phyloP scores from a whole-genome alignment of 2,113 vertebrate species.

The Calcarius ornatus region DNA sequence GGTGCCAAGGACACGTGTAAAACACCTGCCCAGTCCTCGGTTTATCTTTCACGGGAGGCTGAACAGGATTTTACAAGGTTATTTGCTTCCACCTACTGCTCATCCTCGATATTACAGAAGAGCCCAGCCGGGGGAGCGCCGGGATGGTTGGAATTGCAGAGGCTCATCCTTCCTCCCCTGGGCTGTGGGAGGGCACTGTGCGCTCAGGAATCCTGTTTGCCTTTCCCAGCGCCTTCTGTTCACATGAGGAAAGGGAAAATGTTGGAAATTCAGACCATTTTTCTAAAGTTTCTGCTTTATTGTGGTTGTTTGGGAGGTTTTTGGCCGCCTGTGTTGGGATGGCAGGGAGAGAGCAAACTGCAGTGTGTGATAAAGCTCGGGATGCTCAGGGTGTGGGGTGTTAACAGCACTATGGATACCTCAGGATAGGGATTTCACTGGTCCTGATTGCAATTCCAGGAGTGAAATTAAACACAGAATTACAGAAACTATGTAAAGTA shows the following conservation, averaged over 20 bases:
- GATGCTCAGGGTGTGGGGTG: no score
- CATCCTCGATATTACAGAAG: background rate
- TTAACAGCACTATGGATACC: background rate
- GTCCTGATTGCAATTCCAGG: background rate
- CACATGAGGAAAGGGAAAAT: fast-evolving
- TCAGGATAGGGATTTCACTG: background rate
- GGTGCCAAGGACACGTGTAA: background rate
- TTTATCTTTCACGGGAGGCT: background rate
- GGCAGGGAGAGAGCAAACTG: background rate
- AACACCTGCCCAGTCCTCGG: background rate
- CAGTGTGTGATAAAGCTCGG: no score
- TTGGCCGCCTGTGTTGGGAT: background rate
- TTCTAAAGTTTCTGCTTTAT: background rate
- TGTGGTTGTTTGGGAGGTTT: fast-evolving
- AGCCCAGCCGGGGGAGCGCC: fast-evolving
- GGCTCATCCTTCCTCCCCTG: background rate
- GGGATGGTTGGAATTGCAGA: background rate
- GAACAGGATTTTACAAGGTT: slow-evolving; percentile 15
- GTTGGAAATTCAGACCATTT: background rate
- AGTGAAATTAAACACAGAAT: background rate
- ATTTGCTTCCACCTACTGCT: slow-evolving; percentile 75
- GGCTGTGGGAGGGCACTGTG: fast-evolving
- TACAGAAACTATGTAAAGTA: background rate
- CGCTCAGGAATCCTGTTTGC: fast-evolving
- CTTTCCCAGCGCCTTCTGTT: fast-evolving